A percentile compares a stretch with the other conserved stretches of the same genome.
Evolutionary conservation across 2,888 invertebrate genomes (phyloP).

Genomic region (Stenodera caucasica): DNA sequence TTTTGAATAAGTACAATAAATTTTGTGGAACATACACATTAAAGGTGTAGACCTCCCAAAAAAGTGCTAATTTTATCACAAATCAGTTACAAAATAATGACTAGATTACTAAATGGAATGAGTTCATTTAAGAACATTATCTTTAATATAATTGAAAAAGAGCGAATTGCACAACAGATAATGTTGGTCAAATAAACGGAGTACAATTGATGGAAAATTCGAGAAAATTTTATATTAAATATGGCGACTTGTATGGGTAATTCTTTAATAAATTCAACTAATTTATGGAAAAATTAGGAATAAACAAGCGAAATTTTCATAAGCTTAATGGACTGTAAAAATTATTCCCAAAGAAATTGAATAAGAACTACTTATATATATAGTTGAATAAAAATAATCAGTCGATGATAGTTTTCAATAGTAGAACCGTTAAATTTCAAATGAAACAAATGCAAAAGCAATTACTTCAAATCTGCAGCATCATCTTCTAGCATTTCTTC

Average conservation of each 20-base stretch:
- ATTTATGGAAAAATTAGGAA: no score
- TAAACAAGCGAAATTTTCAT: no score
- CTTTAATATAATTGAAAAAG: constrained; percentile 17
- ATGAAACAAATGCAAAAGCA: constrained; percentile 12
- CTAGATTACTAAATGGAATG: constrained; percentile 31
- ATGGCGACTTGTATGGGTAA: no score
- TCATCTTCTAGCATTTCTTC: constrained; percentile 54
- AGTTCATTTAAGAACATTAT: constrained; percentile 17
- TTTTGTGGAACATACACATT: constrained; percentile 22
- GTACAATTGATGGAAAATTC: no score
- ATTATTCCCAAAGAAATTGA: constrained; percentile 13
- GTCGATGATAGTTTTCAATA: constrained; percentile 13
- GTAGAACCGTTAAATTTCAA: constrained; percentile 11
- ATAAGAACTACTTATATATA: constrained; percentile 12
- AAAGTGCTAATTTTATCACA: constrained; percentile 28
- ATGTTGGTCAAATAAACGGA: constrained; percentile 25
- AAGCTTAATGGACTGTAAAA: constrained; percentile 30
- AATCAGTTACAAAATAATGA: constrained; percentile 25
- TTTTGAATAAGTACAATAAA: constrained; percentile 27
- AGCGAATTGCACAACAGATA: no score
- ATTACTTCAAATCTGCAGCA: constrained; percentile 50
- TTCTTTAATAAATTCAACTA: no score
- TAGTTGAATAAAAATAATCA: constrained; percentile 22
- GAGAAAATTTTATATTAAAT: no score
- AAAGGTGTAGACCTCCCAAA: constrained; percentile 31